Evolutionary conservation across 2,113 vertebrate genomes (phyloP).

Genomic region (Colaptes auratus): DNA sequence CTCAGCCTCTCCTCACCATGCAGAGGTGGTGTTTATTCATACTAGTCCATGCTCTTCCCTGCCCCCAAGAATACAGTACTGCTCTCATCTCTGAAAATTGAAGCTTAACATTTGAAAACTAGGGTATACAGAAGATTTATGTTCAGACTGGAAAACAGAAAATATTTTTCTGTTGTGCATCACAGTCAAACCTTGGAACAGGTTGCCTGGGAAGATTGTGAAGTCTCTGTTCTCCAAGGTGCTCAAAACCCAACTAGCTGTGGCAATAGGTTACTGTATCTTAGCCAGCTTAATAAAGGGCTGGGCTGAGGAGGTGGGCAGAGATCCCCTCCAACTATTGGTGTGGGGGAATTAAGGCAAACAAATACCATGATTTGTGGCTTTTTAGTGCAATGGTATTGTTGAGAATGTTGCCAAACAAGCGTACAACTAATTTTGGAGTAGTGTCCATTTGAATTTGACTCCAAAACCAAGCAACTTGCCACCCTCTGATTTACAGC

Average conservation of each 20-base stretch:
- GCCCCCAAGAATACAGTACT: not conserved
- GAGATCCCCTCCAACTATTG: not conserved
- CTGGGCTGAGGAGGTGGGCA: rapidly evolving
- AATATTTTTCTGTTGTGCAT: not conserved
- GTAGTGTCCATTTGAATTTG: not conserved
- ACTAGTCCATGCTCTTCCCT: not conserved
- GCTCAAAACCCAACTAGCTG: too few relatives aligned
- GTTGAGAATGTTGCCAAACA: not conserved
- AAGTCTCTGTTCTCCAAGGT: not conserved
- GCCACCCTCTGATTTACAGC: not conserved
- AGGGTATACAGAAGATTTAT: not conserved
- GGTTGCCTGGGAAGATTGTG: not conserved
- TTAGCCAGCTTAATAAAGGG: not conserved
- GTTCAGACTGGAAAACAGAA: not conserved
- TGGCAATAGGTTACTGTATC: not conserved
- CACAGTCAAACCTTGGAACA: not conserved
- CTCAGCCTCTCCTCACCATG: too few relatives aligned
- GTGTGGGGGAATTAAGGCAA: not conserved
- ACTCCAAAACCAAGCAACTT: not conserved
- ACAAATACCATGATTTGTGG: not conserved
- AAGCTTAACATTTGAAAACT: not conserved
- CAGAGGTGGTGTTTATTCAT: not conserved
- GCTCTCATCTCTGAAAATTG: not conserved
- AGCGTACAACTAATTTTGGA: not conserved
- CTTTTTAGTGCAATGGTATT: not conserved